A percentile compares a stretch with the other conserved stretches of the same genome.
phyloP scores from a whole-genome alignment of 2,113 vertebrate genomes.

The Pionites leucogaster region DNA sequence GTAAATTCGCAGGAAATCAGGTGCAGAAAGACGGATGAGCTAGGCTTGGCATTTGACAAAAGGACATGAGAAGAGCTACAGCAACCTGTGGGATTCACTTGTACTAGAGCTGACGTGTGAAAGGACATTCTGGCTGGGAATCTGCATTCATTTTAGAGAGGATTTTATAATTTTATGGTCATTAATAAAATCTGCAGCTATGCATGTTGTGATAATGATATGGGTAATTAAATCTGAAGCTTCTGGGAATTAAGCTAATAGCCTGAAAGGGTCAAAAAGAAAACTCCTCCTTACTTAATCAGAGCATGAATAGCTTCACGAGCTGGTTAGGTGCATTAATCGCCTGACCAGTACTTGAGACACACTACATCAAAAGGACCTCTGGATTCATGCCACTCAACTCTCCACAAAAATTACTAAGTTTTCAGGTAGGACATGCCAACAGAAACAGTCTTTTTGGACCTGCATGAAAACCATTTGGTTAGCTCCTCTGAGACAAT shows the following conservation, averaged over 20 bases:
- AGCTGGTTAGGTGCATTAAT: neutral
- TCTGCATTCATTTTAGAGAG: neutral
- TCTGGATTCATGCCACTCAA: neutral
- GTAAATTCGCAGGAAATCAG: neutral
- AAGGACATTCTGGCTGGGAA: neutral
- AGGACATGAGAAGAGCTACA: neutral
- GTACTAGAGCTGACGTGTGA: neutral
- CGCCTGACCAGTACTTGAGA: neutral
- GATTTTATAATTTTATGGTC: constrained; percentile 24
- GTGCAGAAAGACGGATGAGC: neutral
- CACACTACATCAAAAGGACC: neutral
- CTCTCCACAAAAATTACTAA: neutral
- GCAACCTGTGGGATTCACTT: neutral
- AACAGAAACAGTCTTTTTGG: neutral
- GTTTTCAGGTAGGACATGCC: neutral
- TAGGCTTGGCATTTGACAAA: neutral
- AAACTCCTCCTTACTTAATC: constrained; percentile 26
- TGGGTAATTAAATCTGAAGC: constrained; percentile 56
- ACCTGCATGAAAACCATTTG: neutral
- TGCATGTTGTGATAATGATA: constrained; percentile 41
- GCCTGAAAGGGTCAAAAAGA: constrained; percentile 52
- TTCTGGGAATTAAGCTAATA: constrained; percentile 60
- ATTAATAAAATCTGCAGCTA: constrained; percentile 55
- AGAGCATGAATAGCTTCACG: neutral
- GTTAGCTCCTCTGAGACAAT: neutral